These are phyloP conservation scores for Corythaixoides concolor DNA, from an alignment of 2,113 vertebrate species.

Conservation along the genomic window DNA sequence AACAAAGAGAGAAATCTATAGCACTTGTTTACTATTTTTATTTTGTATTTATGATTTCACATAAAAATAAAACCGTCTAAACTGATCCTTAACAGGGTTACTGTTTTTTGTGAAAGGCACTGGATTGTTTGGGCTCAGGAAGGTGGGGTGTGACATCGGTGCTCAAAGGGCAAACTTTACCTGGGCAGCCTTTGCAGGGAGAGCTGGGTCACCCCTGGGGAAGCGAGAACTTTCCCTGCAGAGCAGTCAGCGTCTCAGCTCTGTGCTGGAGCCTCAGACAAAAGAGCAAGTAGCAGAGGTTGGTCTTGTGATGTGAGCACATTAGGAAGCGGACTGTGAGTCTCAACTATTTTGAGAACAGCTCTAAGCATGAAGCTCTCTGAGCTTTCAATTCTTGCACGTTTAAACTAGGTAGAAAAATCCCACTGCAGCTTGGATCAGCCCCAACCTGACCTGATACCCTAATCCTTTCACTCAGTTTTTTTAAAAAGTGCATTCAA, in stretches of 20 bases:
- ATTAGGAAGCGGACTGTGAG: background rate
- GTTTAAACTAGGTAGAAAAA: background rate
- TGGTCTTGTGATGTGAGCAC: slow-evolving; percentile 33
- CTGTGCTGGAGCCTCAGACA: background rate
- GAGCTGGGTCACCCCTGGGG: background rate
- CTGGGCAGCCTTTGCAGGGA: background rate
- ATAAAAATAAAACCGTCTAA: slow-evolving; percentile 59
- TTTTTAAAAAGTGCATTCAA: background rate
- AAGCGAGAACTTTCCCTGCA: background rate
- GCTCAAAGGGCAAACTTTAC: background rate
- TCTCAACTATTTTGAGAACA: slow-evolving; percentile 1
- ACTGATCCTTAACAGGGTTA: background rate
- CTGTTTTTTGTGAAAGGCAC: background rate
- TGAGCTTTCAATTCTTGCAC: slow-evolving; percentile 7
- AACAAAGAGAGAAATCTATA: background rate
- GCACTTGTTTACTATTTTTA: slow-evolving; percentile 60
- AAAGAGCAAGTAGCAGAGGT: background rate
- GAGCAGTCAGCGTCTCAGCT: background rate
- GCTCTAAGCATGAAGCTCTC: background rate
- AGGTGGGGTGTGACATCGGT: background rate
- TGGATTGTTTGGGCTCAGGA: background rate
- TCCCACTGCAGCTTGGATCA: background rate
- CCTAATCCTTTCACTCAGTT: background rate
- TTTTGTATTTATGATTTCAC: slow-evolving; percentile 61
- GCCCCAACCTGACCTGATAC: slow-evolving; percentile 15